Evolutionary conservation across 2,113 vertebrate species (phyloP), one percentile per base, ranked within the genome.

Genomic region (Baryphthengus martii): DNA sequence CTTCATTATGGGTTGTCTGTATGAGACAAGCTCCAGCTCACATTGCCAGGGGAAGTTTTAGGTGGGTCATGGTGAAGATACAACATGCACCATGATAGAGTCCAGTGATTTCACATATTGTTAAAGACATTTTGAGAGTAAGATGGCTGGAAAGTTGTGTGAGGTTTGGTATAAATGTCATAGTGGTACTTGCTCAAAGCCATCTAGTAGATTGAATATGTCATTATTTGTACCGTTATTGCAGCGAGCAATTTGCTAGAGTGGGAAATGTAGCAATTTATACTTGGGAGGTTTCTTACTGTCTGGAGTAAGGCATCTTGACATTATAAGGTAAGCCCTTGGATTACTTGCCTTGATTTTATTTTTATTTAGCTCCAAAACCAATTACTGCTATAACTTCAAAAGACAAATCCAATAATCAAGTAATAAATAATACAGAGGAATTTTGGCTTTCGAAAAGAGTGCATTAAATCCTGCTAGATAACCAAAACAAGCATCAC

Each of bases 311-410:
- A 85, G 26, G 35, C 29, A 76, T 26, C 1, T 20, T 83, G 33
- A 40, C 5, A 11, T 70, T 68, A 33, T 58, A 86, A 73, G 4
- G 15, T 37, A 91, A 88, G 1, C 4, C 2, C 0, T 28, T 89
- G 56, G 39, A 87, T 78, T 85, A 65, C 56, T 93, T 3, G 2
- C 24, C 19, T 25, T 0, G 1, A 39, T 78, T 79, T 63, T 78
- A 63, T 67, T 93, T 84, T 78, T 52, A 39, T 82, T 87, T 85
- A 63, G 11, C 74, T 88, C 24, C 25, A 81, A 58, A 76, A 68
- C 9, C 17, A 76, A 61, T 62, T 53, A 39, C 37, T 70, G 21
- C 13, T 85, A 28, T 85, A 68, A 82, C 7, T 91, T 92, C 56
- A 72, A 66, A 82, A 86, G 13, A 59, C 1, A 84, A 87, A 78